Base-by-base conservation (phyloP, 2,113 vertebrate genomes). In the Perca fluviatilis region DNA sequence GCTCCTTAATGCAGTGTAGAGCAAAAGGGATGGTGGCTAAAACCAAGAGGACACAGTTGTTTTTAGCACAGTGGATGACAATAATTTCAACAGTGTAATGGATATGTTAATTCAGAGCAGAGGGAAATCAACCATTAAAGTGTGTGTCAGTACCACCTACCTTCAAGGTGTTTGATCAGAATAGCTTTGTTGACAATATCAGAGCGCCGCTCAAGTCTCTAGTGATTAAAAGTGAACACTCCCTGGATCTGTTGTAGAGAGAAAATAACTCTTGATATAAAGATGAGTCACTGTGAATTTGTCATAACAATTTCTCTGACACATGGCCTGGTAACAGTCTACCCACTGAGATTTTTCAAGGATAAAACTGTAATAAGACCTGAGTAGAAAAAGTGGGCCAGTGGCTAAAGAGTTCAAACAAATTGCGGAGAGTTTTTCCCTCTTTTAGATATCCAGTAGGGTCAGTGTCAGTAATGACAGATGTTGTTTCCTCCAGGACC, bases 241-340 rank as follows among this genome's bases (percentile, higher is more conserved):
- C 46, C 58, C 50, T 57, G 65, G 56, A 76, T 86, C 50, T 62
- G 66, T 68, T 14, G 21, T 10, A 27, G 36, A 56, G 6, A 81
- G 65, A 80, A 74, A 89, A 81, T 83, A 71, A 83, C 79, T 80
- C 80, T 25, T 50, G 69, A 82, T 67, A 54, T 66, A 60, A 80
- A 86, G 68, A 86, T 71, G 61, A 74, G 62, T 83, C 70, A 77
- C 58, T 72, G 64, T 66, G 63, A 84, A 76, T 86, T 85, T 86
- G 47, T 81, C 74, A 80, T 12, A 71, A 60, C 68, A 43, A 46
- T 75, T 60, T 64, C n/a, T 60, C 70, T 86, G 64, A 75, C 61
- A 86, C 82, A 51, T 51, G 43, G 64, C 50, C 74, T 66, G 65
- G 70, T 68, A 23, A 51, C 30, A 18, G 46, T 43, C 69, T 5